A percentile compares a stretch with the other conserved stretches of the same genome.
Conservation (phyloP, 2,888 invertebrate genomes). For the Papilio elwesi region DNA sequence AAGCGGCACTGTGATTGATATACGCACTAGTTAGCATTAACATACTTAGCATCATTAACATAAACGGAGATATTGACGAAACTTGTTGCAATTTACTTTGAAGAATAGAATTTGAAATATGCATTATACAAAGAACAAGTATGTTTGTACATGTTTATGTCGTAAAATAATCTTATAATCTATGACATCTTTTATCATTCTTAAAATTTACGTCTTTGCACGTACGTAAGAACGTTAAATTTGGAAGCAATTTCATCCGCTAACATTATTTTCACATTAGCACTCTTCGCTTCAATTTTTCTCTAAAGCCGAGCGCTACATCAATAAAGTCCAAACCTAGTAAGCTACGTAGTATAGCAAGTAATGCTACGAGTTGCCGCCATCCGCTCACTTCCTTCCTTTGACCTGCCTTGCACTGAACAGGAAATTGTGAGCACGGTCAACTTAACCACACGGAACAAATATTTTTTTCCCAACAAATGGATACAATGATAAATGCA, state of each 20-base stretch:
- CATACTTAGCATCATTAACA: too few species aligned
- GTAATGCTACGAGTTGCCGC: conserved; percentile 32
- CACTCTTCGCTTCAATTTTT: conserved; percentile 9
- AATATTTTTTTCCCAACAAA: conserved; percentile 33
- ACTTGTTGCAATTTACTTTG: too few species aligned
- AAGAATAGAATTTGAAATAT: too few species aligned
- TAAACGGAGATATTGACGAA: too few species aligned
- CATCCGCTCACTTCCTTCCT: conserved; percentile 38
- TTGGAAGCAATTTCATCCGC: background rate
- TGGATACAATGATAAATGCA: background rate
- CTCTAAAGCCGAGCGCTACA: conserved; percentile 12
- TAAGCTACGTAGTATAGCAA: conserved; percentile 20
- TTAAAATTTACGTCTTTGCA: background rate
- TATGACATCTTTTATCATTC: background rate
- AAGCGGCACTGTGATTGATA: too few species aligned
- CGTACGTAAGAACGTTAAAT: background rate
- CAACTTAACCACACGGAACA: conserved; percentile 37
- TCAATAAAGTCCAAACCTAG: conserved; percentile 28
- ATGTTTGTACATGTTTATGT: background rate
- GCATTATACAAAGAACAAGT: too few species aligned
- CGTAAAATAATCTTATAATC: background rate
- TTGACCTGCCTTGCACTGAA: conserved; percentile 35
- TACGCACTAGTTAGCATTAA: too few species aligned
- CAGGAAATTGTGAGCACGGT: conserved; percentile 39
- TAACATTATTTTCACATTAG: conserved; percentile 30